Base-by-base conservation (phyloP, 2,113 vertebrate genomes). In the Dendropsophus ebraccatus region DNA sequence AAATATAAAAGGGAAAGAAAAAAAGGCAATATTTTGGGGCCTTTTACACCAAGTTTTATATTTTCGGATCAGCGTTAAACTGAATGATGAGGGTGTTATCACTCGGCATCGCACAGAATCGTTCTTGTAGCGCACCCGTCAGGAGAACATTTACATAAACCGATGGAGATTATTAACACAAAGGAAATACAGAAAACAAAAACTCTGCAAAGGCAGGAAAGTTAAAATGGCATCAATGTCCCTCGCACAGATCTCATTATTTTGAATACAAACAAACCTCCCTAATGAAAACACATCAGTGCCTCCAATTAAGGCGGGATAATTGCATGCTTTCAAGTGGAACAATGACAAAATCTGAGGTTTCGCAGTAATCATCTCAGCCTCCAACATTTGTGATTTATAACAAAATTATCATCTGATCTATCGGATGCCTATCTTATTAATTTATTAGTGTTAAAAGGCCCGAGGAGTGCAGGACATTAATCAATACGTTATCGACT, bases 241-340 rank as follows among this genome's bases (percentile, higher is more conserved):
- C 81, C 82, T 83, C 93, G 92, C 93, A 93, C 94, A 91, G 94
- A 92, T 95, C 91, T 94, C 90, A 91, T 90, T 92, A 95, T 91
- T 94, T 91, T 94, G 90, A 93, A 93, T 90, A 94, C 93, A 94
- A 94, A 93, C 92, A 95, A 94, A 93, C 91, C 92, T 92, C 86
- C 89, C 92, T 90, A 88, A 90, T 90, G 90, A 94, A 93, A 94
- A 92, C 93, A 95, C 93, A 95, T 93, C 93, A 94, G 89, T 92
- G 93, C 92, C 94, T 95, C 92, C 94, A 95, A 94, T 95, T 95
- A 95, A 95, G 91, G 91, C 92, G 93, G 92, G 93, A 93, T 95
- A 94, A 95, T 95, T 95, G 93, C 91, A 93, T 94, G 90, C 94
- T 94, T 95, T 94, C 92, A 95, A 94, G 93, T 94, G 92, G 93